Conservation (phyloP, 2,113 vertebrate species). For the Cryptoleucopteryx plumbea region DNA sequence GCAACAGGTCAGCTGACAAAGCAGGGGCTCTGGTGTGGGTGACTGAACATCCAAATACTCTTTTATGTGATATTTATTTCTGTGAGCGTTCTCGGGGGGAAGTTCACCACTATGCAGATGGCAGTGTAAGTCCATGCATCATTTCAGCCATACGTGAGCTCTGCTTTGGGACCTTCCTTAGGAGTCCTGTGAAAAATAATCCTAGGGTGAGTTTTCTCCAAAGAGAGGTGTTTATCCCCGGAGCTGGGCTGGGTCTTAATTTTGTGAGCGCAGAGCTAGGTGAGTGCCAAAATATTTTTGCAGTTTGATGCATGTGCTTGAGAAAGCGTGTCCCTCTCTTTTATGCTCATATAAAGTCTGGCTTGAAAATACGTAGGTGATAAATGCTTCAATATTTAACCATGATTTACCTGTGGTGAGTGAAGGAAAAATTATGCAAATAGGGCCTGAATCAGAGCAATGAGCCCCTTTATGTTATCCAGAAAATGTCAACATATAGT, state of each 20-base stretch:
- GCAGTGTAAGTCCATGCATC: not conserved
- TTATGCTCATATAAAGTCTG: constrained; percentile 26
- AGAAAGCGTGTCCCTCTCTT: not conserved
- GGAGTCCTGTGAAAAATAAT: not conserved
- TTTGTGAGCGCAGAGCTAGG: not conserved
- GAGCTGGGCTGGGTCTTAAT: not conserved
- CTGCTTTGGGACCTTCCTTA: not conserved
- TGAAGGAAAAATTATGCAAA: constrained; percentile 70
- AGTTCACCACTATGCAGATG: rapidly evolving
- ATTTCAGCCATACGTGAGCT: not conserved
- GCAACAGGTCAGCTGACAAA: not conserved
- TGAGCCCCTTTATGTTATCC: constrained; percentile 54
- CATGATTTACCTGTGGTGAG: constrained; percentile 67
- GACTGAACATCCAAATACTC: not conserved
- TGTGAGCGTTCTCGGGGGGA: rapidly evolving
- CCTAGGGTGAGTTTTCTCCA: not conserved
- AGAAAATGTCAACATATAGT: constrained; percentile 47
- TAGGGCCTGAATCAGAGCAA: constrained; percentile 51
- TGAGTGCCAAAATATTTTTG: not conserved
- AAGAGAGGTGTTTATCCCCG: not conserved
- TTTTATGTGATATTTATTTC: not conserved
- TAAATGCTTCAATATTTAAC: constrained; percentile 72
- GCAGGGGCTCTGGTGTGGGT: not conserved
- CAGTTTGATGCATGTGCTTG: not conserved
- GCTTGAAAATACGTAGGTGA: constrained; percentile 59